Evolutionary conservation across 1,140 invertebrate genomes (phyloP).

Genomic region (Caenorhabditis briggsae): DNA sequence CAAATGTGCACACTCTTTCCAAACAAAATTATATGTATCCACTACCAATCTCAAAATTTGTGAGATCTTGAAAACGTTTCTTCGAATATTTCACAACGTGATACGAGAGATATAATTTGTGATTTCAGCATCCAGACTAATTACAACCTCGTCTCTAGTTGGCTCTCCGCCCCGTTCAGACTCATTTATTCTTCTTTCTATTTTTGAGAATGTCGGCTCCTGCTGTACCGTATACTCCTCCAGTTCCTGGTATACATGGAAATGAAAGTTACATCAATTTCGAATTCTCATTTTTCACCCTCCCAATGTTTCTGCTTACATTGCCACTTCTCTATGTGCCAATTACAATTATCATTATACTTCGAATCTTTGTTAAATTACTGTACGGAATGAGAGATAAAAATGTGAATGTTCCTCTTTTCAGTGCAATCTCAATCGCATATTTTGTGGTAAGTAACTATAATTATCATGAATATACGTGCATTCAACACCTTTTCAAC

Average conservation of each 20-base stretch:
- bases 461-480: too few species aligned
- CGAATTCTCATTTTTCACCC: background rate
- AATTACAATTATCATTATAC: constrained; percentile 6
- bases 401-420: constrained; percentile 24
- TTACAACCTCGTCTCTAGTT: background rate
- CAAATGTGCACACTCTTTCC: background rate
- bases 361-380: constrained; percentile 1
- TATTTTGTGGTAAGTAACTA: background rate
- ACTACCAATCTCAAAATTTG: too few species aligned
- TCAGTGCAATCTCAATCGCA: background rate
- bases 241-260: constrained; percentile 5
- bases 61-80: background rate
- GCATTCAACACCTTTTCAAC: too few species aligned
- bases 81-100: background rate
- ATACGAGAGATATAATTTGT: background rate
- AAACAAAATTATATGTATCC: too few species aligned
- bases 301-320: background rate
- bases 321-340: constrained; percentile 1
- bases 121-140: background rate
- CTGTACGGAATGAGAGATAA: background rate
- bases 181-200: background rate
- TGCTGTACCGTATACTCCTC: background rate
- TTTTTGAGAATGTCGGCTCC: background rate
- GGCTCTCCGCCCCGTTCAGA: background rate
- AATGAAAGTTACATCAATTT: background rate